phyloP scores from a whole-genome alignment of 2,888 invertebrate genomes.

The Drosophila ezoana region DNA sequence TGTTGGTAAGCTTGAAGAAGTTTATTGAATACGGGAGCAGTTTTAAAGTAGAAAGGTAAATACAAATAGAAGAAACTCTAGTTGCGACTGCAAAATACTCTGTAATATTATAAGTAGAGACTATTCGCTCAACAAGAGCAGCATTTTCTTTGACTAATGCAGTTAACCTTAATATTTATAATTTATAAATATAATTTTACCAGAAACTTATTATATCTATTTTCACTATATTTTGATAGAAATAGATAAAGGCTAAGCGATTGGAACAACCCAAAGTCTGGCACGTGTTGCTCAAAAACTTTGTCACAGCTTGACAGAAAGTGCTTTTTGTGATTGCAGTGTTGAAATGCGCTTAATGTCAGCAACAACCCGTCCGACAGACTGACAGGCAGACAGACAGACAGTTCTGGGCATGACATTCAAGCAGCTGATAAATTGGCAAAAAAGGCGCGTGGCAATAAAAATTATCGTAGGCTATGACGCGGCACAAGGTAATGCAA shows the following conservation, averaged over 20 bases:
- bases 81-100: background rate
- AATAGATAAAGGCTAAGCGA: background rate
- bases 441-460: conserved; percentile 75
- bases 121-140: too few relatives aligned
- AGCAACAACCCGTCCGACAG: conserved; percentile 29
- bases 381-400: conserved; percentile 15
- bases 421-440: conserved; percentile 65
- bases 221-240: background rate
- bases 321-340: conserved; percentile 40
- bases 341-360: conserved; percentile 73
- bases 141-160: too few relatives aligned
- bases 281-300: conserved; percentile 37
- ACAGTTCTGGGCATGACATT: conserved; percentile 65
- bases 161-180: background rate
- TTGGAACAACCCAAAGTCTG: background rate
- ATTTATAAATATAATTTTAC: background rate
- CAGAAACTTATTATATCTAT: background rate
- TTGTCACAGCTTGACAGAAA: conserved; percentile 37
- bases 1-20: too few relatives aligned
- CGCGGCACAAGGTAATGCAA: conserved; percentile 65
- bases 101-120: background rate
- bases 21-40: too few relatives aligned
- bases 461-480: conserved; percentile 49
- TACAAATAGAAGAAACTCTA: too few relatives aligned
- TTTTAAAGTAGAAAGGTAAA: too few relatives aligned